Evolutionary conservation across 2,888 invertebrate genomes (phyloP), one percentile per base, ranked within the genome.

Genomic region (Ptychoptera contaminata): DNA sequence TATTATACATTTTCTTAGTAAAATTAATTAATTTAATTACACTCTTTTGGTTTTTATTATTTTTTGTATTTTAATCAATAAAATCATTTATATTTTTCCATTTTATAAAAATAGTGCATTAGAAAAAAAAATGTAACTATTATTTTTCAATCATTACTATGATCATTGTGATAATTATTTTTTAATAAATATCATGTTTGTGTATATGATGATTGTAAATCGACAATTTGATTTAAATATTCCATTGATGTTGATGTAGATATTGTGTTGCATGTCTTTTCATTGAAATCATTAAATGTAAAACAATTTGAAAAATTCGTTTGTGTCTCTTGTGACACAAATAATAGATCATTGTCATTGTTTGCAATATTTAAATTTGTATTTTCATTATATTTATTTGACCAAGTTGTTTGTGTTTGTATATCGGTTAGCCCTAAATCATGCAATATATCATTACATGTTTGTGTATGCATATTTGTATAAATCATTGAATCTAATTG

Each of bases 401-500:
- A 62, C 70, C 72, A 73, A 39, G 69, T 67, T 1, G 78, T 79
- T 57, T 79, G 79, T 0, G 79, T 79, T 55, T 79, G 74, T 46
- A 72, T 77, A 51, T 77, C 70, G 15, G 71, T 68, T 36, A 76
- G 60, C n/a, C 67, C 72, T 30, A 77, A 60, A 51, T 73, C 75
- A 6, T 65, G 59, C 29, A 74, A 57, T 37, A 72, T 64, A 40
- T 73, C 70, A 46, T 73, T 71, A 52, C 73, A 75, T 2, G 71
- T 73, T 56, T 70, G 69, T 12, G 72, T 72, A 47, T 62, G 67
- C 50, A 63, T 69, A 51, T 71, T 65, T 45, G 61, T 65, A 48
- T 68, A 69, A 11, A 67, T 49, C 50, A 66, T 55, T 37, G 65
- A 62, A 50, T 67, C 67, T 44, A 67, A 59, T 35, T 60, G 56